Percentiles rank a stretch among this genome's conserved stretches.
Evolutionary conservation across 2,797 vertebrate species (phyloP).

Genomic region (Percopsis omiscomaycus): DNA sequence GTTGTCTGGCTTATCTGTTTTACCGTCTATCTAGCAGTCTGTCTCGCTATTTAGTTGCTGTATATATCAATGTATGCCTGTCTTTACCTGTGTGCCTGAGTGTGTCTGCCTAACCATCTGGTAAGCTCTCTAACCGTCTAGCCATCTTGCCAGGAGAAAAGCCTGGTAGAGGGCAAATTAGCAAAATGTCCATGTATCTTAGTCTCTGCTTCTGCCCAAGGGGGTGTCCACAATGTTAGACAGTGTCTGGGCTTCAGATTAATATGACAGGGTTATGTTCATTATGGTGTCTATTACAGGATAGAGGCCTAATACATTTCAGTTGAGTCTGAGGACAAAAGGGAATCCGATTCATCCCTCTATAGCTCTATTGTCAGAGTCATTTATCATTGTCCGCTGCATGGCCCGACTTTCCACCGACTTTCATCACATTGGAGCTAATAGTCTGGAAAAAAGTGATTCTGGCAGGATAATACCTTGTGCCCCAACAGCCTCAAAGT

Average conservation of each 20-base stretch:
- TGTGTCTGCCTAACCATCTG: not conserved
- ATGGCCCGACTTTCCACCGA: not conserved
- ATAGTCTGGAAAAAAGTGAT: slow-evolving; percentile 9
- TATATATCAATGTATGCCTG: too few species aligned
- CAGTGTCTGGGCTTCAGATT: not conserved
- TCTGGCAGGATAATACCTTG: slow-evolving; percentile 19
- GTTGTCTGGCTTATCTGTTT: too few species aligned
- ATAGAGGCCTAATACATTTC: not conserved
- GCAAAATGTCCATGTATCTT: not conserved
- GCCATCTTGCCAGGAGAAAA: not conserved
- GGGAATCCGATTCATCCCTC: not conserved
- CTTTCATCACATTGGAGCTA: slow-evolving; percentile 4
- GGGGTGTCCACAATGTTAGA: not conserved
- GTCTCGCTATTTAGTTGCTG: too few species aligned
- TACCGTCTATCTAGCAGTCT: too few species aligned
- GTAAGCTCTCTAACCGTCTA: not conserved
- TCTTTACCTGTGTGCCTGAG: too few species aligned
- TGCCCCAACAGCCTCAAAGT: too few species aligned
- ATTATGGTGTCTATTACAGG: not conserved
- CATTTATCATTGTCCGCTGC: not conserved
- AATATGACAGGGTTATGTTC: not conserved
- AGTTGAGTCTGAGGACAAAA: not conserved
- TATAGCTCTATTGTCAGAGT: not conserved
- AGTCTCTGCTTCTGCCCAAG: not conserved
- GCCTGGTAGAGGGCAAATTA: not conserved